phyloP scores from a whole-genome alignment of 2,797 vertebrate genomes.

The Lutra lutra region DNA sequence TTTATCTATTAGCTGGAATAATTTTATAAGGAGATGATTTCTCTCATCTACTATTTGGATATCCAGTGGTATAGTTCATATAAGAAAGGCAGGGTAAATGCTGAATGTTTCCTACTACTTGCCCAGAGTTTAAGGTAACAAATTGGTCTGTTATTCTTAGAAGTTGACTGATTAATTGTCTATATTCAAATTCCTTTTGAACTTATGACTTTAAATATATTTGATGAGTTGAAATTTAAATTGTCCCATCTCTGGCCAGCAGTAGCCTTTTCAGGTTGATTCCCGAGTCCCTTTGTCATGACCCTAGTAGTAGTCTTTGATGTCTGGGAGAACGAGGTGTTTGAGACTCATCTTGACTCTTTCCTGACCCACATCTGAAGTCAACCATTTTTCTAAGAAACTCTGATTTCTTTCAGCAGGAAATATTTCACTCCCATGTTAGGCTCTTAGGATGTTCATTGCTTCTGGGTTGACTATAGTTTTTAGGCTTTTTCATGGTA shows the following conservation, averaged over 20 bases:
- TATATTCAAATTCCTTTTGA: neutral
- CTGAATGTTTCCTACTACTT: neutral
- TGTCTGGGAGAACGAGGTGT: neutral
- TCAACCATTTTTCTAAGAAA: neutral
- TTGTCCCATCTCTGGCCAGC: neutral
- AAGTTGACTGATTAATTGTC: neutral
- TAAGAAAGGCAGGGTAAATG: neutral
- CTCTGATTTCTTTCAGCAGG: neutral
- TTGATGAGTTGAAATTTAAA: neutral
- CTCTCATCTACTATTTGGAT: neutral
- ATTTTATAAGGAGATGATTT: neutral
- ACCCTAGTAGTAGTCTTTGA: neutral
- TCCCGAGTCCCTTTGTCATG: neutral
- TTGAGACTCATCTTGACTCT: neutral
- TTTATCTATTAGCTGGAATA: neutral
- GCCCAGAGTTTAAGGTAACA: neutral
- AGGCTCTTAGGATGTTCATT: neutral
- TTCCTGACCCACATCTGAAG: slow-evolving; percentile 6
- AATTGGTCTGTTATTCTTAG: neutral
- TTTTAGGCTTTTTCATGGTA: neutral
- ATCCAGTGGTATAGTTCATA: neutral
- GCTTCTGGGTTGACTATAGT: neutral
- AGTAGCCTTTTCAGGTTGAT: neutral
- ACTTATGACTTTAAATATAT: slow-evolving; percentile 4
- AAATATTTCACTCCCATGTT: neutral